Conservation (phyloP, 2,888 invertebrate genomes). For the Phoenoteleia sp. region DNA sequence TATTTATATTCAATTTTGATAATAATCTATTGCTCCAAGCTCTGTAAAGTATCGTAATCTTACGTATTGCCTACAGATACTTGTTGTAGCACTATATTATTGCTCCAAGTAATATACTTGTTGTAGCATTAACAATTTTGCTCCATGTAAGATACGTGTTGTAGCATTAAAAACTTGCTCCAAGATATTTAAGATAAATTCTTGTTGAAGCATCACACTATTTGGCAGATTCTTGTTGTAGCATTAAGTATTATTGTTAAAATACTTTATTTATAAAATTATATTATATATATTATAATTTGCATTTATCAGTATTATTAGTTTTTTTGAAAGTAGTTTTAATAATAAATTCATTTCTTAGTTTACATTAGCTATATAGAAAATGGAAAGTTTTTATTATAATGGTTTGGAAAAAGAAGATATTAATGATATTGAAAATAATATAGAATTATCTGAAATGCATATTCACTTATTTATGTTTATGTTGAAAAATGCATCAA, state of each 20-base stretch:
- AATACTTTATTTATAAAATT: too few relatives aligned
- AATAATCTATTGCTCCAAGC: neutral
- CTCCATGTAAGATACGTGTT: too few relatives aligned
- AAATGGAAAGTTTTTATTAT: too few relatives aligned
- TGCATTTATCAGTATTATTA: too few relatives aligned
- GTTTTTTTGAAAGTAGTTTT: too few relatives aligned
- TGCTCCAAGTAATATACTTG: too few relatives aligned
- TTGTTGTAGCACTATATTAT: neutral
- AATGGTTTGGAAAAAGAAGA: neutral
- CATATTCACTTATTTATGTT: neutral
- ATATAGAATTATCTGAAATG: neutral
- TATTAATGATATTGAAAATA: neutral
- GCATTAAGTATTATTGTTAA: neutral
- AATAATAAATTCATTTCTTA: too few relatives aligned
- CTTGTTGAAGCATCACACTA: neutral
- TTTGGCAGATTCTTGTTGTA: neutral
- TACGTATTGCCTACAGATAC: neutral
- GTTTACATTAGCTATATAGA: too few relatives aligned
- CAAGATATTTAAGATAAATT: neutral
- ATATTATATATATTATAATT: too few relatives aligned
- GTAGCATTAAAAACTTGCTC: neutral
- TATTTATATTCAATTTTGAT: too few relatives aligned
- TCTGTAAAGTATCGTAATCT: too few relatives aligned
- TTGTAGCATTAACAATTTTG: too few relatives aligned
- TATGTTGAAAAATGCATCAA: neutral